phyloP scores from a whole-genome alignment of 2,797 vertebrate species.

The Synaphobranchus kaupii region DNA sequence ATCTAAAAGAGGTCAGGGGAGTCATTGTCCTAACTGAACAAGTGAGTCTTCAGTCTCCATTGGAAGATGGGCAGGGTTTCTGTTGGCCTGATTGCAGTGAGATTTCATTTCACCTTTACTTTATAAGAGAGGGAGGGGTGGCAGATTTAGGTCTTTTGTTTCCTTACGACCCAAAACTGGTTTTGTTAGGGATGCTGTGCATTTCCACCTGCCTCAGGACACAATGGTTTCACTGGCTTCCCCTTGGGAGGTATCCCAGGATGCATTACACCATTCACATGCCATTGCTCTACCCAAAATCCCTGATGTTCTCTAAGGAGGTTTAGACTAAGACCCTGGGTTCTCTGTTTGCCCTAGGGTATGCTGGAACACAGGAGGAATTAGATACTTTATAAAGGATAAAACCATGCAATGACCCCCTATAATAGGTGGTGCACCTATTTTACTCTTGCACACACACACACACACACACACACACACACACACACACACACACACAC shows the following conservation, averaged over 20 bases:
- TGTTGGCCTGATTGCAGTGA: background rate
- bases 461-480: background rate
- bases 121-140: background rate
- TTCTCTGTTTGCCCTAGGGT: background rate
- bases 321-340: slow-evolving; percentile 8
- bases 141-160: background rate
- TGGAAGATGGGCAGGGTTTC: background rate
- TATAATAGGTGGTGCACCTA: background rate
- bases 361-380: background rate
- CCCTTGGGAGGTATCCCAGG: slow-evolving; percentile 22
- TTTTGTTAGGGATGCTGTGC: background rate
- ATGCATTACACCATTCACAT: slow-evolving; percentile 1
- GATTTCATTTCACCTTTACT: background rate
- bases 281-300: background rate
- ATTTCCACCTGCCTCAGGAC: background rate
- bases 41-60: background rate
- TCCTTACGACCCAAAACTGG: background rate
- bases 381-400: background rate
- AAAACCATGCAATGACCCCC: background rate
- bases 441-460: background rate
- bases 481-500: background rate
- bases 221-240: background rate
- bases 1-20: background rate
- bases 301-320: background rate
- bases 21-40: background rate